These are phyloP conservation scores for Protosalanx chinensis DNA, from an alignment of 2,797 vertebrate genomes.

Conservation along the genomic window DNA sequence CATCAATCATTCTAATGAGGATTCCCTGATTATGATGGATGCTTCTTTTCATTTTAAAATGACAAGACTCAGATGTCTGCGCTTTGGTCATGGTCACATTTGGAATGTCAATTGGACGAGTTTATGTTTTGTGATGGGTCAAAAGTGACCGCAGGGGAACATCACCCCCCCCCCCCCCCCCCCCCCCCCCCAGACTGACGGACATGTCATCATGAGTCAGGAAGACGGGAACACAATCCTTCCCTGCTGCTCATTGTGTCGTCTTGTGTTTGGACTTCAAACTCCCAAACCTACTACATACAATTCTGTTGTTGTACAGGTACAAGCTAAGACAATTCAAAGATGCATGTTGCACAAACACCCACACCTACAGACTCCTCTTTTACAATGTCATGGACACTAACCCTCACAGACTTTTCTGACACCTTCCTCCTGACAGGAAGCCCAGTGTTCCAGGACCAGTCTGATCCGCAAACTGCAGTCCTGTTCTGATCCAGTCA, in stretches of 20 bases:
- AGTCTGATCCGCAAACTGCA: conserved; percentile 21
- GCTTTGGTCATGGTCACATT: conserved; percentile 29
- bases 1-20: conserved; percentile 17
- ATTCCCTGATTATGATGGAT: conserved; percentile 29
- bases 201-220: conserved; percentile 61
- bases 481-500: conserved; percentile 15
- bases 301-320: background rate
- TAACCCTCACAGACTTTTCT: background rate
- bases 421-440: conserved; percentile 32
- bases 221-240: conserved; percentile 25
- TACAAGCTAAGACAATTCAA: too few relatives aligned
- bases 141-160: conserved; percentile 51
- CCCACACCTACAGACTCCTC: too few relatives aligned
- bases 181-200: conserved; percentile 27
- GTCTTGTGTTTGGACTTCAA: conserved; percentile 27
- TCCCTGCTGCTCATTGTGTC: background rate
- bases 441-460: conserved; percentile 18
- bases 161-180: conserved; percentile 14
- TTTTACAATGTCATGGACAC: background rate
- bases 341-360: too few relatives aligned
- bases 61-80: conserved; percentile 23
- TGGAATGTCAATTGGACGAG: conserved; percentile 34
- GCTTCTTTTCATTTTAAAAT: conserved; percentile 11
- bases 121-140: conserved; percentile 41
- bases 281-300: conserved; percentile 5